Evolutionary conservation across 2,888 invertebrate species (phyloP), one percentile per base, ranked within the genome.

Genomic region (Himalopsyche kuldschensis): DNA sequence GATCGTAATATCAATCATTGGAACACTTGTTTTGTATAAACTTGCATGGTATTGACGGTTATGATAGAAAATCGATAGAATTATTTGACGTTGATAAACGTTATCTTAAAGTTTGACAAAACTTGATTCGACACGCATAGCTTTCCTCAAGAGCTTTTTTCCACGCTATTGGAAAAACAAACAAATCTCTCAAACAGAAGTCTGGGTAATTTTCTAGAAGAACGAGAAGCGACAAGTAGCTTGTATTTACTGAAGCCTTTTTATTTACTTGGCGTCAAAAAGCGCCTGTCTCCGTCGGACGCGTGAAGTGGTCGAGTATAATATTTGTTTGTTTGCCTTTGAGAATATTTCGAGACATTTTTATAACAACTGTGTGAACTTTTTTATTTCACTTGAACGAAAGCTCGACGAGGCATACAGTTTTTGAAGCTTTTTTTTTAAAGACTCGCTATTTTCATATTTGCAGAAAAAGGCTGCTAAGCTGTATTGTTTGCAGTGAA

Each of bases 321-420:
- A 82, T 84, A 84, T 85, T 84, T 83, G 79, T 78, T 80, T 82
- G 85, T 84, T 84, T 83, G 83, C 24, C 24, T 80, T 82, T 30
- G 46, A 46, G 48, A 79, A 84, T 85, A 84, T 82, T 82, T 79
- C 76, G 77, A 55, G 79, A 81, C 55, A 69, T 79, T 41, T 55
- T 75, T 69, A 69, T 69, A 11, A 17, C 4, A 35, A 83, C 78
- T 84, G 84, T 82, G 85, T 79, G 84, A 86, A 84, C n/a, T 11
- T 69, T 69, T 77, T 77, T 46, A 35, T 17, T 46, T 46, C 46
- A 35, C 78, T 46, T 17, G 30, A 41, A 8, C 77, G 20, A 35
- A 77, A 77, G 35, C 35, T 77, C 27, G n/a, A 11, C 11, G 27
- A 8, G 46, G 41, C 35, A 27, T 17, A 15, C 11, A 41, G 41